Base-by-base conservation (phyloP, 2,113 vertebrate genomes). In the Azemiops feae region DNA sequence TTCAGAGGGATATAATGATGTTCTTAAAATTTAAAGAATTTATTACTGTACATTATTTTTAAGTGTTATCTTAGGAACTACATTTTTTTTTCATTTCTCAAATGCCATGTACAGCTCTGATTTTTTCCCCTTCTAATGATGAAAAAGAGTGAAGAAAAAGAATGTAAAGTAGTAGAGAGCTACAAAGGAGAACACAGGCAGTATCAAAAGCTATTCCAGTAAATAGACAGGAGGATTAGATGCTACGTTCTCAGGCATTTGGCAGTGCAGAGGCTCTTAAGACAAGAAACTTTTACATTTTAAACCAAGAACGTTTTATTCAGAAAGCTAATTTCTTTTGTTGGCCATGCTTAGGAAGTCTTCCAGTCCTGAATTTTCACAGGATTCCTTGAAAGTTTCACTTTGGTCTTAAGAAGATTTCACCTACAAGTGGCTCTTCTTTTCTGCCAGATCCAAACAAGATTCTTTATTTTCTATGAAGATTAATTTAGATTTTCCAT, bases 401-500 rank as follows among this genome's bases (percentile, higher is more conserved):
- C 95, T 97, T 96, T 96, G 96, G 92, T 95, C 94, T 97, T 97
- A 96, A 97, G 96, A 93, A 97, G 97, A 96, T 97, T 97, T 97
- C 91, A 95, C 95, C 95, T 96, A 95, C 96, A 95, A 97, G 97
- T 95, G 96, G 92, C 95, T 97, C 30, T 96, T 95, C 95, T 95
- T 96, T 97, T 96, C 94, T 96, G 95, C 94, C 30, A 94, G 95
- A 96, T 91, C 96, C 96, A 96, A 96, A 97, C 95, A 95, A 96
- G 96, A 92, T 95, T 93, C 92, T 91, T 96, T 93, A 45, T 93
- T 97, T 95, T 97, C 96, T 95, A 86, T 91, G 92, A 93, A 97
- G 97, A 97, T 98, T 98, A 97, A 97, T 98, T 98, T 96, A 8
- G 94, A 92, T 96, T 97, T 97, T 97, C 97, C 96, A 94, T 96